These are phyloP conservation scores for Rhopalosiphum padi DNA, from an alignment of 1,140 invertebrate species.

Conservation along the genomic window DNA sequence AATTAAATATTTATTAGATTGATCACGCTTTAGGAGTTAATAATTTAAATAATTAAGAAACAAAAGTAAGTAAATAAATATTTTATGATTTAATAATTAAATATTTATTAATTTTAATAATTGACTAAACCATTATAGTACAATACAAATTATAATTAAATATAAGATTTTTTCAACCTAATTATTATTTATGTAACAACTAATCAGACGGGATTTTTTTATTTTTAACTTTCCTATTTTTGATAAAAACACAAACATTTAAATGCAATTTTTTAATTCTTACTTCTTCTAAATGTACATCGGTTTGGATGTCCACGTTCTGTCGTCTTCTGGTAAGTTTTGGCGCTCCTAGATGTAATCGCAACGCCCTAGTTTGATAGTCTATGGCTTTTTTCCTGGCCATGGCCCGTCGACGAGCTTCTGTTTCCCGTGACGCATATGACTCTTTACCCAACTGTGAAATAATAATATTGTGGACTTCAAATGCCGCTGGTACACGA, in stretches of 20 bases:
- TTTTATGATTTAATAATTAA: too few relatives aligned
- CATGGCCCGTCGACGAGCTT: constrained; percentile 70
- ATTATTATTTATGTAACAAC: neutral
- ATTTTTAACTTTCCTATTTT: neutral
- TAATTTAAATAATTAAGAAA: too few relatives aligned
- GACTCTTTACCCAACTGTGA: constrained; percentile 17
- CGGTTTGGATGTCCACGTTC: constrained; percentile 86
- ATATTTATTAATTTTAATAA: neutral
- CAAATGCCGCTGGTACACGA: neutral
- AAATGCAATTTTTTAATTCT: constrained; percentile 58
- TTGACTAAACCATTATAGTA: too few relatives aligned
- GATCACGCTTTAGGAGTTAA: too few relatives aligned
- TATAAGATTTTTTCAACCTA: neutral
- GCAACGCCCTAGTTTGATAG: constrained; percentile 64
- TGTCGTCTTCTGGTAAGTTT: constrained; percentile 78
- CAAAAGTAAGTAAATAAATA: too few relatives aligned
- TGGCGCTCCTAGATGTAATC: constrained; percentile 70
- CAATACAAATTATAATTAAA: neutral
- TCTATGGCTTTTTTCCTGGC: constrained; percentile 68
- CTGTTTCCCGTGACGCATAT: constrained; percentile 64
- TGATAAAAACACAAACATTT: neutral
- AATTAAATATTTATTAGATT: too few relatives aligned
- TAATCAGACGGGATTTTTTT: neutral
- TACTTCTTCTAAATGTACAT: constrained; percentile 85
- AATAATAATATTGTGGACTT: neutral